Conservation (phyloP, 2,113 vertebrate genomes). For the Mus spicilegus region DNA sequence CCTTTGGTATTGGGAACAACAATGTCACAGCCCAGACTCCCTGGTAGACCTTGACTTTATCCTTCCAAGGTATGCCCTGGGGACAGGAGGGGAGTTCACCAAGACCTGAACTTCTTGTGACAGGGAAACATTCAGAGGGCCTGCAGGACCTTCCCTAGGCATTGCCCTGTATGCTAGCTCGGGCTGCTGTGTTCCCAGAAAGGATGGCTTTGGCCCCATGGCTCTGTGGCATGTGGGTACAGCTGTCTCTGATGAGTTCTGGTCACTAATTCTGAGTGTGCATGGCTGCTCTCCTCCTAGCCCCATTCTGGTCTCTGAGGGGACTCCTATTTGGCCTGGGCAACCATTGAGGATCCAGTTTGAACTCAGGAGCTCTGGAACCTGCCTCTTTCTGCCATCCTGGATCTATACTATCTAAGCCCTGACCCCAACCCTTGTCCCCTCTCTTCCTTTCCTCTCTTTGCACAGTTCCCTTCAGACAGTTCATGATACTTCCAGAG, state of each 20-base stretch:
- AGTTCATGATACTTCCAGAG: neutral
- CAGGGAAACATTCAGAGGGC: neutral
- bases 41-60: neutral
- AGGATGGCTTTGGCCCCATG: neutral
- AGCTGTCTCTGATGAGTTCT: neutral
- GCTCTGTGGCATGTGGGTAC: neutral
- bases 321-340: neutral
- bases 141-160: neutral
- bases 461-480: neutral
- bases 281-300: neutral
- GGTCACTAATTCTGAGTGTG: neutral
- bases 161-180: neutral
- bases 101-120: neutral
- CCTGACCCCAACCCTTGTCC: neutral
- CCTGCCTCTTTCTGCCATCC: neutral
- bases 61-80: neutral
- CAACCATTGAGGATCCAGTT: neutral
- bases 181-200: neutral
- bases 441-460: neutral
- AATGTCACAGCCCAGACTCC: too few species aligned
- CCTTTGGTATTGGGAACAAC: neutral
- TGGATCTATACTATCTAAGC: neutral
- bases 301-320: neutral
- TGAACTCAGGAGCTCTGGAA: neutral
- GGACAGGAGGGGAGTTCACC: neutral